These are phyloP conservation scores for Ambastaia sidthimunki DNA, from an alignment of 2,797 vertebrate genomes.

Conservation along the genomic window DNA sequence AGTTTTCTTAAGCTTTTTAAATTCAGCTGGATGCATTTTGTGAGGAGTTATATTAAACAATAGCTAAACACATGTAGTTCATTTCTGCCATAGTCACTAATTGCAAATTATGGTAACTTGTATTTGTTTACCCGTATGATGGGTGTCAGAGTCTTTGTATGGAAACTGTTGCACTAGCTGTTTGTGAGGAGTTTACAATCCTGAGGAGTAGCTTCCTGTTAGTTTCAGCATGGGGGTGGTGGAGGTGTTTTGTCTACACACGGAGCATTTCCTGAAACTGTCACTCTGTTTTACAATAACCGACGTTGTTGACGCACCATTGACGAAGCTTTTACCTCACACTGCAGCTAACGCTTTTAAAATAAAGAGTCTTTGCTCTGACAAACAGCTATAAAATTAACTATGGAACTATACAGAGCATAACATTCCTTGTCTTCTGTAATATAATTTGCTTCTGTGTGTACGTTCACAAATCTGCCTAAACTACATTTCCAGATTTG, in stretches of 20 bases:
- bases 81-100: not conserved
- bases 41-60: too few species aligned
- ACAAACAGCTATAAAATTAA: conserved; percentile 19
- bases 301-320: conserved; percentile 54
- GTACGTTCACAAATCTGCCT: not conserved
- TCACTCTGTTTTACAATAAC: conserved; percentile 48
- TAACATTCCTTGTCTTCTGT: conserved; percentile 17
- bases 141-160: too few species aligned
- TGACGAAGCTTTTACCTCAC: conserved; percentile 44
- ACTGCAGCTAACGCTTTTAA: conserved; percentile 7
- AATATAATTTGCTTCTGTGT: not conserved
- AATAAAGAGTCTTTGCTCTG: conserved; percentile 5
- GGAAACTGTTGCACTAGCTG: not conserved
- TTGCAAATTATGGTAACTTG: not conserved
- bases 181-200: not conserved
- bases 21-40: too few species aligned
- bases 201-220: not conserved
- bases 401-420: conserved; percentile 10
- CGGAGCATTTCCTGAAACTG: conserved; percentile 48
- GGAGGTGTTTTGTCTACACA: not conserved
- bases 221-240: not conserved
- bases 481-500: not conserved
- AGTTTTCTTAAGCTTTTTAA: too few species aligned
- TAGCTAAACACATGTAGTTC: too few species aligned
- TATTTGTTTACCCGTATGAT: not conserved